Evolutionary conservation across 2,888 invertebrate genomes (phyloP).

Genomic region (Nymphalis c-album): DNA sequence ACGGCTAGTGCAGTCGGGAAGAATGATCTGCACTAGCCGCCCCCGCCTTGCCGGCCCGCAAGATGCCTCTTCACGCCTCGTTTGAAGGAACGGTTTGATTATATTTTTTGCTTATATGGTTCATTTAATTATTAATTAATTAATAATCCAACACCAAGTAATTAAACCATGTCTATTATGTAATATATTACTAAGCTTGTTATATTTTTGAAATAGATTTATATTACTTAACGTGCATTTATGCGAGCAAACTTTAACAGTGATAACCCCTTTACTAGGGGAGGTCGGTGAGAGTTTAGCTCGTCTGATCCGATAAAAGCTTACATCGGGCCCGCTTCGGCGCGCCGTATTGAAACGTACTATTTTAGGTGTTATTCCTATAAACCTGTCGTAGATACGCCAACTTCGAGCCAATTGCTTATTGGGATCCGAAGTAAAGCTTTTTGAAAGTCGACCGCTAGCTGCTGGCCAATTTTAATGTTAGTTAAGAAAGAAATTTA

Average conservation of each 20-base stretch:
- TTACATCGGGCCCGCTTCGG: constrained; percentile 40
- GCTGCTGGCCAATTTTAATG: constrained; percentile 61
- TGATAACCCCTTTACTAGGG: constrained; percentile 21
- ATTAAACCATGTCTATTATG: not conserved
- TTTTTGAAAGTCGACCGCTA: constrained; percentile 49
- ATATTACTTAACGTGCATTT: not conserved
- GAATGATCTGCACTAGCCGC: no score
- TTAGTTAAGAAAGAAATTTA: constrained; percentile 57
- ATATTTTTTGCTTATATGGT: no score
- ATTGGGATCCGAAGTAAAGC: constrained; percentile 62
- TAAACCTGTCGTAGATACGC: constrained; percentile 39
- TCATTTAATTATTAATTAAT: no score
- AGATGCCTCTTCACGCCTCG: no score
- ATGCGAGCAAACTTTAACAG: constrained; percentile 5
- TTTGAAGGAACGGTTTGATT: no score
- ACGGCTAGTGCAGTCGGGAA: no score
- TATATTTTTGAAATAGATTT: not conserved
- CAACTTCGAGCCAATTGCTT: constrained; percentile 56
- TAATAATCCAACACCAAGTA: no score
- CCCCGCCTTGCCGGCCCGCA: no score
- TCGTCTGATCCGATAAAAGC: constrained; percentile 67
- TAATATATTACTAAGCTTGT: not conserved
- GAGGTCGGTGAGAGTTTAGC: constrained; percentile 41
- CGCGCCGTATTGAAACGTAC: constrained; percentile 58
- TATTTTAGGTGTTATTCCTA: constrained; percentile 55